Evolutionary conservation across 1,140 invertebrate species (phyloP).

Genomic region (Phortica variegata): DNA sequence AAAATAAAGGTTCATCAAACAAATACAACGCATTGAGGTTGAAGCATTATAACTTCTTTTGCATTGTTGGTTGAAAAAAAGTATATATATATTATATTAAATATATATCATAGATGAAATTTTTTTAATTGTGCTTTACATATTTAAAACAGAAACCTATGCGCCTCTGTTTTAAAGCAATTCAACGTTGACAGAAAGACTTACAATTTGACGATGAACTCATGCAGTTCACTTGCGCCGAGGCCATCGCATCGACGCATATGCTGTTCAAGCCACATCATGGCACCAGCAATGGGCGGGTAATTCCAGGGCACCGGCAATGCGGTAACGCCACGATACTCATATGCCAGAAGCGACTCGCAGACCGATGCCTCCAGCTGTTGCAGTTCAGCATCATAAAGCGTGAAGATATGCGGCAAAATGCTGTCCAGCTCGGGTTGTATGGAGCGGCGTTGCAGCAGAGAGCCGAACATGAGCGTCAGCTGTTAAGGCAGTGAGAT

Average conservation of each 20-base stretch:
- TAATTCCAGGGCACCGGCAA: slow-evolving; percentile 64
- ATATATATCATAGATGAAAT: not conserved
- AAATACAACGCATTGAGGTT: too few species aligned
- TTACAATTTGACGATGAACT: slow-evolving; percentile 32
- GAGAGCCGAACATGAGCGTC: slow-evolving; percentile 39
- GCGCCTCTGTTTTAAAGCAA: not conserved
- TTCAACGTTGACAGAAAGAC: slow-evolving; percentile 5
- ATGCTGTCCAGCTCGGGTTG: slow-evolving; percentile 34
- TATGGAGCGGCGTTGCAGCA: slow-evolving; percentile 34
- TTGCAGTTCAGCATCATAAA: slow-evolving; percentile 36
- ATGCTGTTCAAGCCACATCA: slow-evolving; percentile 68
- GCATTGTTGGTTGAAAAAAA: too few species aligned
- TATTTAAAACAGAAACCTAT: too few species aligned
- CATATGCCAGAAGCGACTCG: slow-evolving; percentile 30
- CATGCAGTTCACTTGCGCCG: slow-evolving; percentile 28
- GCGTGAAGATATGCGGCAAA: slow-evolving; percentile 36
- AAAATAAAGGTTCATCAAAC: too few species aligned
- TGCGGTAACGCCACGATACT: slow-evolving; percentile 31
- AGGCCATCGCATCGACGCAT: slow-evolving; percentile 37
- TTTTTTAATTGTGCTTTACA: not conserved
- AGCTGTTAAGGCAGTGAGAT: slow-evolving; percentile 13
- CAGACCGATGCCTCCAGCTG: slow-evolving; percentile 37
- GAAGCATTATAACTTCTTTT: too few species aligned
- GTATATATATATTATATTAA: not conserved
- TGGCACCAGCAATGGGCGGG: slow-evolving; percentile 68